Percentiles rank a stretch among this genome's conserved stretches.
These are phyloP conservation scores for Spodoptera litura DNA, from an alignment of 1,140 invertebrate genomes.

Conservation along the genomic window DNA sequence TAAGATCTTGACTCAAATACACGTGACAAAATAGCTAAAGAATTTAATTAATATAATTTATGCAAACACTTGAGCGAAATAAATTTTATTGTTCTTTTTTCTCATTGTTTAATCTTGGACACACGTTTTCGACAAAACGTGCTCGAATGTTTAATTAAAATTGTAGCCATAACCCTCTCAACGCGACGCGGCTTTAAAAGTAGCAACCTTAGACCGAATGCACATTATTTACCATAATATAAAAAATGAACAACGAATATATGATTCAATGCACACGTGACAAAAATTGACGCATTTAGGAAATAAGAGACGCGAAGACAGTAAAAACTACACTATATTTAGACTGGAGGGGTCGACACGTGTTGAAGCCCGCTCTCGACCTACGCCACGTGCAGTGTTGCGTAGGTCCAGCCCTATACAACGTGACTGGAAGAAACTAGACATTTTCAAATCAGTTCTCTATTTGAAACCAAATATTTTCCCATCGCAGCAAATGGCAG, in stretches of 20 bases:
- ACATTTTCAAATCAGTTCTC: neutral
- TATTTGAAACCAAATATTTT: conserved; percentile 3
- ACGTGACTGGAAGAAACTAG: neutral
- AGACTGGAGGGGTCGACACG: conserved; percentile 16
- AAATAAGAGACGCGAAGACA: neutral
- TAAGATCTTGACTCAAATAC: neutral
- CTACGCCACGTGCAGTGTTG: conserved; percentile 9
- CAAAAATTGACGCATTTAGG: conserved; percentile 5
- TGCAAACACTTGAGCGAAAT: conserved; percentile 13
- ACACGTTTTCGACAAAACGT: neutral
- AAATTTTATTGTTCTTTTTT: conserved; percentile 4
- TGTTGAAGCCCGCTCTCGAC: conserved; percentile 5
- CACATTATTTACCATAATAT: conserved; percentile 10
- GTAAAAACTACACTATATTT: conserved; percentile 11
- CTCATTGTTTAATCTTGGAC: neutral
- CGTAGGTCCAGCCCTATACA: conserved; percentile 18
- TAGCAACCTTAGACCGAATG: neutral
- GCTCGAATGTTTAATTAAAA: neutral
- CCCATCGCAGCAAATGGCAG: neutral
- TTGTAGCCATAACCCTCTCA: conserved; percentile 1
- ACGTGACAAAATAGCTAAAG: conserved; percentile 4
- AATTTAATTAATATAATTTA: conserved; percentile 6
- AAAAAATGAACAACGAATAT: neutral
- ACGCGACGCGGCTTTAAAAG: neutral
- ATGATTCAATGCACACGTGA: conserved; percentile 33